These are phyloP conservation scores for Pterostichus niger DNA, from an alignment of 2,888 invertebrate genomes.

Conservation along the genomic window DNA sequence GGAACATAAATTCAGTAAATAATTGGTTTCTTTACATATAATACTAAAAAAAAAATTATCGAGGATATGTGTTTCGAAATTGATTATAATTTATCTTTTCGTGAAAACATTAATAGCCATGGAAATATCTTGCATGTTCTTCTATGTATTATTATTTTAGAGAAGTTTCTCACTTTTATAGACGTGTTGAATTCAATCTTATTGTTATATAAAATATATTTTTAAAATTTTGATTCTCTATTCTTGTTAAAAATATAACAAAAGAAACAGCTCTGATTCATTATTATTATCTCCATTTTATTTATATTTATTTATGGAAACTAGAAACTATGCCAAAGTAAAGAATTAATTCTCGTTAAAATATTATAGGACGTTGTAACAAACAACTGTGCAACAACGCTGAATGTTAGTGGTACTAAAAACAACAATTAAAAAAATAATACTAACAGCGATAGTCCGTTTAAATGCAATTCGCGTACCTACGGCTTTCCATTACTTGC, in stretches of 20 bases:
- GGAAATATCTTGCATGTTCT: too few relatives aligned
- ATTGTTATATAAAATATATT: too few relatives aligned
- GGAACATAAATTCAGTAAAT: too few relatives aligned
- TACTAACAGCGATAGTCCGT: slow-evolving; percentile 33
- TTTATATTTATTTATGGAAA: neutral
- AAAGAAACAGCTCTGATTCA: neutral
- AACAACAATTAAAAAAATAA: slow-evolving; percentile 51
- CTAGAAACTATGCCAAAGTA: neutral
- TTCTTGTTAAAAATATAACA: neutral
- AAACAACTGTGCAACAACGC: slow-evolving; percentile 40
- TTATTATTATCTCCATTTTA: neutral
- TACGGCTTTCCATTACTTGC: slow-evolving; percentile 30
- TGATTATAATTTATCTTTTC: too few relatives aligned
- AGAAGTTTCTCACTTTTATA: too few relatives aligned
- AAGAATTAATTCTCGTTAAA: slow-evolving; percentile 36
- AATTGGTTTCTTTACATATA: too few relatives aligned
- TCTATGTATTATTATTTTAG: too few relatives aligned
- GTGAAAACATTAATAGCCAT: too few relatives aligned
- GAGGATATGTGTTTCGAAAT: too few relatives aligned
- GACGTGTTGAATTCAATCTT: too few relatives aligned
- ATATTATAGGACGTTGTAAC: slow-evolving; percentile 21
- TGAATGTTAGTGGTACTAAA: slow-evolving; percentile 31
- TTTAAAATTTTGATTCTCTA: too few relatives aligned
- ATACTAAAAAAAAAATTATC: too few relatives aligned
- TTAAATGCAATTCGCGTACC: slow-evolving; percentile 44